Evolutionary conservation across 2,797 vertebrate genomes (phyloP).

Genomic region (Acipenser transmontanus): DNA sequence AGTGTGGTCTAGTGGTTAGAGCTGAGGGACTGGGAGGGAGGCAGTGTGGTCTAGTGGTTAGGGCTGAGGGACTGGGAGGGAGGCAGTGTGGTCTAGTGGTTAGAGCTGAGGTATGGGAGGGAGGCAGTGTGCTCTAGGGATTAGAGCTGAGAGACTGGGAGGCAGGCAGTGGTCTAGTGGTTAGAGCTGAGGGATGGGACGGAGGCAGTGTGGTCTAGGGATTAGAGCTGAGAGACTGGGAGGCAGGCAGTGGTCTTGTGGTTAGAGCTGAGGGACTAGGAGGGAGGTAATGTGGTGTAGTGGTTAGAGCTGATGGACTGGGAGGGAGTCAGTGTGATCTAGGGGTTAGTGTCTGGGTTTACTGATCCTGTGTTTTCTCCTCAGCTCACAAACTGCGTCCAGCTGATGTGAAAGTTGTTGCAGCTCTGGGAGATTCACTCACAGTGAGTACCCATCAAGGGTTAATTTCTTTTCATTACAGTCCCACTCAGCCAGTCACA

Average conservation of each 20-base stretch:
- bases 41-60: too few relatives aligned
- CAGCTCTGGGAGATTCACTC: constrained; percentile 81
- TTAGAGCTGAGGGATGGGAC: background rate
- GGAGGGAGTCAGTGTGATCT: background rate
- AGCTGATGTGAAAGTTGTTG: constrained; percentile 75
- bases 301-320: too few relatives aligned
- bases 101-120: too few relatives aligned
- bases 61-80: background rate
- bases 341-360: background rate
- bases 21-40: too few relatives aligned
- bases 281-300: too few relatives aligned
- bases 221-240: background rate
- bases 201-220: background rate
- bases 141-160: background rate
- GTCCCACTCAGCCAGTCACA: too few relatives aligned
- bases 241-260: background rate
- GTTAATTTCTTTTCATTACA: too few relatives aligned
- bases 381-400: constrained; percentile 77
- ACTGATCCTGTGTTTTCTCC: constrained; percentile 1
- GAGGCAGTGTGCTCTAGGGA: too few relatives aligned
- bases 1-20: background rate
- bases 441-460: constrained; percentile 59
- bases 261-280: too few relatives aligned
- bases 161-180: background rate
- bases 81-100: background rate